A percentile compares a stretch with the other conserved stretches of the same genome.
Conservation (phyloP, 2,797 vertebrate genomes). For the Cirrhinus molitorella region DNA sequence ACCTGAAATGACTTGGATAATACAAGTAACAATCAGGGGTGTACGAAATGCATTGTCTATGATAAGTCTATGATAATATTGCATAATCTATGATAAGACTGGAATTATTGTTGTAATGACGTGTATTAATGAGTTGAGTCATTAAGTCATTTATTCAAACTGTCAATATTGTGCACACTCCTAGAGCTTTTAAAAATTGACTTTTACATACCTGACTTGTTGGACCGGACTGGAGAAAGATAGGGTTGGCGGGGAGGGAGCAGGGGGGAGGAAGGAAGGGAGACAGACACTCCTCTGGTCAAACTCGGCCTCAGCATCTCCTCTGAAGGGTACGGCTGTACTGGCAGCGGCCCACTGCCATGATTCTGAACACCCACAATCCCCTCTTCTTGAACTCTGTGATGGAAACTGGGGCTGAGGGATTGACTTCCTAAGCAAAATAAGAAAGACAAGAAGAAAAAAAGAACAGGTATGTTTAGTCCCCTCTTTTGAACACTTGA, state of each 20-base stretch:
- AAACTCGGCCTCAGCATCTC: slow-evolving; percentile 68
- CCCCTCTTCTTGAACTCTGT: slow-evolving; percentile 24
- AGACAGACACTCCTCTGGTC: slow-evolving; percentile 92
- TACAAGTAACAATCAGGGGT: no score
- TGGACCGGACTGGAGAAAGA: slow-evolving; percentile 81
- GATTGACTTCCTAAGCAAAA: slow-evolving; percentile 76
- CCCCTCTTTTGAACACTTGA: background rate
- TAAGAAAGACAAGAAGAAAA: background rate
- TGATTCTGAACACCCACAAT: slow-evolving; percentile 24
- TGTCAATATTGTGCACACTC: background rate
- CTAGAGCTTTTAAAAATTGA: background rate
- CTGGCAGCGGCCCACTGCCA: slow-evolving; percentile 43
- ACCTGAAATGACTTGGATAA: background rate
- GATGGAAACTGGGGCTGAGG: slow-evolving; percentile 71
- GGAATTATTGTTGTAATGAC: no score
- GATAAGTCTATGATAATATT: no score
- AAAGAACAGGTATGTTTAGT: background rate
- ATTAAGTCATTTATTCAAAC: background rate
- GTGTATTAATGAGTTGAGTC: no score
- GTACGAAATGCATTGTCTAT: no score
- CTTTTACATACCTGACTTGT: slow-evolving; percentile 85
- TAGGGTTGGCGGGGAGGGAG: slow-evolving; percentile 89
- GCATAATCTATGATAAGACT: no score
- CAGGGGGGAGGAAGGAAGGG: slow-evolving; percentile 95
- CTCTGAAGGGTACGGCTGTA: slow-evolving; percentile 67